Conservation (phyloP, 2,113 vertebrate species). For the Ornithorhynchus anatinus region DNA sequence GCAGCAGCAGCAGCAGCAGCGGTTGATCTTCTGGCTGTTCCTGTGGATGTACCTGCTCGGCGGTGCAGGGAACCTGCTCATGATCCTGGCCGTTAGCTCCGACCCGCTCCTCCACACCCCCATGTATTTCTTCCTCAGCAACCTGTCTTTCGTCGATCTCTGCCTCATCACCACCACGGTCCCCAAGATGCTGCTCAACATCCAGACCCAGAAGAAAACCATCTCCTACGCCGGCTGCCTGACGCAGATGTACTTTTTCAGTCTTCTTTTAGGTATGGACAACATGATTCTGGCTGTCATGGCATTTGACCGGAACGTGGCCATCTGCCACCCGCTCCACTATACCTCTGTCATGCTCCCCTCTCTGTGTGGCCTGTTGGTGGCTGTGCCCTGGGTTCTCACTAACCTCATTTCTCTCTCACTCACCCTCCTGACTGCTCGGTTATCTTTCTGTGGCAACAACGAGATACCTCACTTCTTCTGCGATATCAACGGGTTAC, state of each 20-base stretch:
- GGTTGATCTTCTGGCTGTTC: conserved; percentile 8
- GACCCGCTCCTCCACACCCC: neutral
- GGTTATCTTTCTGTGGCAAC: conserved; percentile 31
- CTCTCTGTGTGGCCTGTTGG: neutral
- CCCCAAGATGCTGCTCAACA: conserved; percentile 34
- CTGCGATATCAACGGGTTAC: conserved; percentile 34
- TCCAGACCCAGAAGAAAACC: neutral
- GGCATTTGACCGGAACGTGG: conserved; percentile 24
- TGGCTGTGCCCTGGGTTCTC: conserved; percentile 19
- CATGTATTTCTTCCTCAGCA: conserved; percentile 32
- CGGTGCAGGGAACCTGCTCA: conserved; percentile 15
- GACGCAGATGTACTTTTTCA: conserved; percentile 40
- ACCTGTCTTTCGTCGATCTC: conserved; percentile 25
- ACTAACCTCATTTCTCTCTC: conserved; percentile 22
- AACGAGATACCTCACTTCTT: conserved; percentile 44
- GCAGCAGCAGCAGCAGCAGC: conserved; percentile 2
- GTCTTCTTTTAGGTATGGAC: conserved; percentile 39
- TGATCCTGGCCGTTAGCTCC: neutral
- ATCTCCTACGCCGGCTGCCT: conserved; percentile 27
- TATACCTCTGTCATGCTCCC: conserved; percentile 17
- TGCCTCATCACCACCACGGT: conserved; percentile 19
- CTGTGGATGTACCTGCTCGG: neutral
- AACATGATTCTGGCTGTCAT: conserved; percentile 30
- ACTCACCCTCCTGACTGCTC: conserved; percentile 40
- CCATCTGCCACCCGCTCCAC: conserved; percentile 17